A percentile compares a stretch with the other conserved stretches of the same genome.
Evolutionary conservation across 2,888 invertebrate genomes (phyloP).

Genomic region (Thyatira batis): DNA sequence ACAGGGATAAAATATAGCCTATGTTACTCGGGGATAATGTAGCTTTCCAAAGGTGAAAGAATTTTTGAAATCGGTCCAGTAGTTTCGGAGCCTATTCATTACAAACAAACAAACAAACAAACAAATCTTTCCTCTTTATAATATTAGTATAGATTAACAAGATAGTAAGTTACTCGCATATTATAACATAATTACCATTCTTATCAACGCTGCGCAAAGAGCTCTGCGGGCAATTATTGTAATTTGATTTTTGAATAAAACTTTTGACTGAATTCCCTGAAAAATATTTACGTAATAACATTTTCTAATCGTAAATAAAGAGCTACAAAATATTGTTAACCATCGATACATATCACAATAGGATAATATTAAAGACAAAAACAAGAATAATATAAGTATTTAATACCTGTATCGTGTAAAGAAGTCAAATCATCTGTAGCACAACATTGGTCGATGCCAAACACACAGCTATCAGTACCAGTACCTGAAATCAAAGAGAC

Average conservation of each 20-base stretch:
- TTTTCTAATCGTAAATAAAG: background rate
- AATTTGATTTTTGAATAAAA: background rate
- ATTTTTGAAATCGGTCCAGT: no score
- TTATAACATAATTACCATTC: background rate
- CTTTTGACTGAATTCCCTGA: background rate
- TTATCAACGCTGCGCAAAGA: background rate
- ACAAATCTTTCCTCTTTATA: no score
- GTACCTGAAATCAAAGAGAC: constrained; percentile 1
- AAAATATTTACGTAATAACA: background rate
- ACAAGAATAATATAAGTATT: no score
- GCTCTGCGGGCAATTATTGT: background rate
- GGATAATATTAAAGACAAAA: no score
- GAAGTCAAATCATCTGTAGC: background rate
- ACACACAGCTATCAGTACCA: background rate
- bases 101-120: no score
- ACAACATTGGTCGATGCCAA: background rate
- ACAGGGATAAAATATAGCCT: no score
- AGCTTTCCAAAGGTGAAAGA: no score
- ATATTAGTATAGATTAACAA: no score
- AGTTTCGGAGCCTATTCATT: no score
- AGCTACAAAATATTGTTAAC: no score
- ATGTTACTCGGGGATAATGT: no score
- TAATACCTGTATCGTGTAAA: background rate
- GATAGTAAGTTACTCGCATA: no score
- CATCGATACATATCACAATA: background rate